Evolutionary conservation across 2,113 vertebrate species (phyloP).

Genomic region (Cephalopterus ornatus): DNA sequence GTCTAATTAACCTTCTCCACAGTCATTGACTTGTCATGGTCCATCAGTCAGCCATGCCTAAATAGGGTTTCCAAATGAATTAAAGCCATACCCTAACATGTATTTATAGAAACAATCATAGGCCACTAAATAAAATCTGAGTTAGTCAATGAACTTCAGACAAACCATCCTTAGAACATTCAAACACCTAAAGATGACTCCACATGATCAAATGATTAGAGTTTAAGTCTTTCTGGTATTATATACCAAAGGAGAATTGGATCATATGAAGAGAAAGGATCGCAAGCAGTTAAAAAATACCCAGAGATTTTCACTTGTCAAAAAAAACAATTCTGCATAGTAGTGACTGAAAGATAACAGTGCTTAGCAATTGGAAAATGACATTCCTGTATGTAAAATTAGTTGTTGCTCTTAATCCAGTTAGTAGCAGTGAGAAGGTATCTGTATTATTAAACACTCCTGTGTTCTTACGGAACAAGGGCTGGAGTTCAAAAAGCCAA

Average conservation of each 20-base stretch:
- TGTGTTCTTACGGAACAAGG: background rate
- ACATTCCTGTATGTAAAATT: background rate
- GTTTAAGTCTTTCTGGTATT: background rate
- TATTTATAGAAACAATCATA: background rate
- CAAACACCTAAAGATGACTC: background rate
- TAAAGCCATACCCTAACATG: background rate
- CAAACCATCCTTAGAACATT: background rate
- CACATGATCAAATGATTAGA: background rate
- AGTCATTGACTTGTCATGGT: background rate
- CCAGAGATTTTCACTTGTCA: background rate
- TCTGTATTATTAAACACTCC: background rate
- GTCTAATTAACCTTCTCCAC: constrained; percentile 4
- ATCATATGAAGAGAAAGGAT: background rate
- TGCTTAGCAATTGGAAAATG: background rate
- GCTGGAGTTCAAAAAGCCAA: background rate
- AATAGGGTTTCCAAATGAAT: background rate
- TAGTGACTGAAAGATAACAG: background rate
- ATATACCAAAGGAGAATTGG: background rate
- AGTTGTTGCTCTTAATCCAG: background rate
- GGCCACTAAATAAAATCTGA: background rate
- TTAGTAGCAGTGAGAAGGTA: background rate
- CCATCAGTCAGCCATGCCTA: background rate
- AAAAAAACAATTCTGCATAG: background rate
- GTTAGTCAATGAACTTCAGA: background rate
- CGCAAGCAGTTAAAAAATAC: background rate